Evolutionary conservation across 64 coral and sea anemone genomes (phyloP).

Genomic region (Stichodactyla helianthus): DNA sequence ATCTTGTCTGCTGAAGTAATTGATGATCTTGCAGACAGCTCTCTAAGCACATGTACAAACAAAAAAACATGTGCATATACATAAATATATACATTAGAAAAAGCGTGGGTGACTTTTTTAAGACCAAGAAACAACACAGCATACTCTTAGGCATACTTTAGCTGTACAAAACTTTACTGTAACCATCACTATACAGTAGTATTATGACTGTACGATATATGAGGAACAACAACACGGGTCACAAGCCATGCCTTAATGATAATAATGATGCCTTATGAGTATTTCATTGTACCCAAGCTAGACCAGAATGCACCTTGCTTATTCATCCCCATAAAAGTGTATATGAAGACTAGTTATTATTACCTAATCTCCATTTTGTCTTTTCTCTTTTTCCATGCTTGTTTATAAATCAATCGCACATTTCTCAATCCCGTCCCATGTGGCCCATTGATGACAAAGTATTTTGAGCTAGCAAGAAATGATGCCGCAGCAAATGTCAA

Average conservation of each 20-base stretch:
- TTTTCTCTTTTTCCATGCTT: slow-evolving; percentile 81
- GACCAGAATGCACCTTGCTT: no score
- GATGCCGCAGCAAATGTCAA: slow-evolving; percentile 49
- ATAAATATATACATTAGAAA: background rate
- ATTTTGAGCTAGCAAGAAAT: slow-evolving; percentile 62
- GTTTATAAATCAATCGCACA: slow-evolving; percentile 70
- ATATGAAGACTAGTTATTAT: background rate
- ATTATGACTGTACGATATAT: no score
- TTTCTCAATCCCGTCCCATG: slow-evolving; percentile 72
- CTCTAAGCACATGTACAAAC: background rate
- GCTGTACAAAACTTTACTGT: no score
- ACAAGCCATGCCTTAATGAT: no score
- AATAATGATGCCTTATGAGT: no score
- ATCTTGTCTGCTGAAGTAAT: slow-evolving; percentile 5
- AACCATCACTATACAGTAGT: no score
- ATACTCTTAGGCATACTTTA: no score
- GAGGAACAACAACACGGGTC: no score
- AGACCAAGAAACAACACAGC: no score
- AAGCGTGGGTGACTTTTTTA: background rate
- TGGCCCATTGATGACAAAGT: slow-evolving; percentile 57
- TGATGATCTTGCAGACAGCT: background rate
- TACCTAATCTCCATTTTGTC: slow-evolving; percentile 69
- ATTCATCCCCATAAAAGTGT: no score
- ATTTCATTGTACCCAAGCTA: no score
- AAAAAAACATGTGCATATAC: background rate